Percentiles rank a stretch among this genome's conserved stretches.
phyloP scores from a whole-genome alignment of 2,888 invertebrate genomes.

The Leistus spinibarbis region DNA sequence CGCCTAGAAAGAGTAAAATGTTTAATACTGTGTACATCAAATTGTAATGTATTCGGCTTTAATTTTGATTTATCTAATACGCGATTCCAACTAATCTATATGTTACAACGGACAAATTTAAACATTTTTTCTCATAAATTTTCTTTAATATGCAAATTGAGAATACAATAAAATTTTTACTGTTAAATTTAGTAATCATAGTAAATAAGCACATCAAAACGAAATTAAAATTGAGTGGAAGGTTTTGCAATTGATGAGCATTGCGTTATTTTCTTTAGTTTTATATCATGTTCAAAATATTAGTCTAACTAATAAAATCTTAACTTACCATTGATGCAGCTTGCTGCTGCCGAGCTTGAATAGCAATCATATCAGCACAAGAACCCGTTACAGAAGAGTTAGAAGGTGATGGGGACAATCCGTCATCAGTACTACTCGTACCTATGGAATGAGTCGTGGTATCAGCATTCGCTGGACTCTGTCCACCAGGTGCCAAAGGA shows the following conservation, averaged over 20 bases:
- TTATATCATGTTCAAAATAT: background rate
- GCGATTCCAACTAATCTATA: background rate
- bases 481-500: slow-evolving; percentile 68
- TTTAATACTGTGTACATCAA: background rate
- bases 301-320: background rate
- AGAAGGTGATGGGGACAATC: slow-evolving; percentile 56
- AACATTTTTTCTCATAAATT: too few relatives aligned
- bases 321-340: slow-evolving; percentile 55
- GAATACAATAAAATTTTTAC: too few relatives aligned
- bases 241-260: too few relatives aligned
- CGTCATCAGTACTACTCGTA: slow-evolving; percentile 56
- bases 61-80: background rate
- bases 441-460: slow-evolving; percentile 53
- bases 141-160: background rate
- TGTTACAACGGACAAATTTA: too few relatives aligned
- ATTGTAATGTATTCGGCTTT: background rate
- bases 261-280: too few relatives aligned
- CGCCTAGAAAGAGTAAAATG: slow-evolving; percentile 59
- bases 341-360: slow-evolving; percentile 51
- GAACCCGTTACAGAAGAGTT: slow-evolving; percentile 51
- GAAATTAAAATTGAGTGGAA: too few relatives aligned
- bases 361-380: slow-evolving; percentile 49
- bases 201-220: too few relatives aligned
- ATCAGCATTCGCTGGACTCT: slow-evolving; percentile 57
- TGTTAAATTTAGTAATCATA: too few relatives aligned